A percentile compares a stretch with the other conserved stretches of the same genome.
Conservation (phyloP, 1,140 invertebrate species). For the Rhagoletis pomonella region DNA sequence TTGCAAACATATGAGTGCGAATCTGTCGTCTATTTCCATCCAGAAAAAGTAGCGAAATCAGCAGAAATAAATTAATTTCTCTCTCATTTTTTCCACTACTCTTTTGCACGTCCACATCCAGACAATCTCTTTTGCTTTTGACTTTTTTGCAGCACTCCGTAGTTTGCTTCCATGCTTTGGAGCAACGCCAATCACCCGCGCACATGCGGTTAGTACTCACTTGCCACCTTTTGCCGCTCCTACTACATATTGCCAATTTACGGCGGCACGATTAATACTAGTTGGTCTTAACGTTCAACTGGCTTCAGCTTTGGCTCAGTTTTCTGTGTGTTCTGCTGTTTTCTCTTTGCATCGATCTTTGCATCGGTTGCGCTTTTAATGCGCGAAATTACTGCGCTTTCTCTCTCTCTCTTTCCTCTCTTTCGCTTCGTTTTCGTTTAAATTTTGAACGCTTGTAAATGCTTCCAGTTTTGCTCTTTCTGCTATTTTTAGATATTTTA, state of each 20-base stretch:
- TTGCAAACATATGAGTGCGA: background rate
- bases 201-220: too few species aligned
- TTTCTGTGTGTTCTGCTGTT: background rate
- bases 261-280: background rate
- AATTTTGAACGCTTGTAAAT: background rate
- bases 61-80: background rate
- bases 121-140: too few species aligned
- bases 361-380: background rate
- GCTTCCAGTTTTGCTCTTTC: background rate
- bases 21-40: background rate
- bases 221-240: too few species aligned
- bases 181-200: too few species aligned
- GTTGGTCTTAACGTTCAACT: background rate
- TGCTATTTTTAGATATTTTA: conserved; percentile 9
- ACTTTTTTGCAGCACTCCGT: too few species aligned
- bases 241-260: background rate
- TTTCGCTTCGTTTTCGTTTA: background rate
- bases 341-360: conserved; percentile 6
- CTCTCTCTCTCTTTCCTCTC: background rate
- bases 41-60: background rate
- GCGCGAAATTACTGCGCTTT: background rate
- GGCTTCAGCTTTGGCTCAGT: background rate
- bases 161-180: too few species aligned
- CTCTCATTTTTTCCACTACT: background rate
- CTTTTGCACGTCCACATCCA: too few species aligned